Evolutionary conservation across 2,113 vertebrate species (phyloP).

Genomic region (Podarcis muralis): DNA sequence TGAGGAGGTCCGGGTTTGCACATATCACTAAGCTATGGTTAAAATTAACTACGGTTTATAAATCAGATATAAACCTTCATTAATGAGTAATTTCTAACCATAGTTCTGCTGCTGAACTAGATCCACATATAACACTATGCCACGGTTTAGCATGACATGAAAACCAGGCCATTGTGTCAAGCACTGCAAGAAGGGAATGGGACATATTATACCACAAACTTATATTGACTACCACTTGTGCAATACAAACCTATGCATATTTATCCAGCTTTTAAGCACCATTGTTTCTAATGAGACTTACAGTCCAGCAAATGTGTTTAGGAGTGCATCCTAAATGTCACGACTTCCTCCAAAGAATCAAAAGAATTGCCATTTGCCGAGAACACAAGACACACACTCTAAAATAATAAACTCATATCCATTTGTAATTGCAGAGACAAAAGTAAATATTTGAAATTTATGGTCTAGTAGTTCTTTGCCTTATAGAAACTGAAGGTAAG

Average conservation of each 20-base stretch:
- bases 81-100: no score
- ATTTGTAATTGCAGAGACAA: slow-evolving; percentile 17
- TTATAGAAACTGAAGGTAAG: slow-evolving; percentile 34
- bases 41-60: no score
- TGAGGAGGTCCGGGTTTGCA: no score
- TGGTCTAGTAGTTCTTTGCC: slow-evolving; percentile 39
- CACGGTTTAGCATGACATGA: no score
- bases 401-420: neutral
- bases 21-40: no score
- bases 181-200: neutral
- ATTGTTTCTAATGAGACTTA: neutral
- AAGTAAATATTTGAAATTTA: slow-evolving; percentile 3
- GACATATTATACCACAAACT: neutral
- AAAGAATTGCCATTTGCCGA: neutral
- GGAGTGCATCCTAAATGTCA: neutral
- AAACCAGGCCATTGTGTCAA: no score
- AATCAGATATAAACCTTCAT: no score
- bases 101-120: no score
- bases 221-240: neutral
- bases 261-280: no score
- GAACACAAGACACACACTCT: neutral
- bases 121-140: no score
- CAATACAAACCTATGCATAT: neutral
- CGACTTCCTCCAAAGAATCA: neutral
- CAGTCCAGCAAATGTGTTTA: neutral